phyloP scores from a whole-genome alignment of 2,113 vertebrate genomes.

The Boulengeromyrus knoepffleri region DNA sequence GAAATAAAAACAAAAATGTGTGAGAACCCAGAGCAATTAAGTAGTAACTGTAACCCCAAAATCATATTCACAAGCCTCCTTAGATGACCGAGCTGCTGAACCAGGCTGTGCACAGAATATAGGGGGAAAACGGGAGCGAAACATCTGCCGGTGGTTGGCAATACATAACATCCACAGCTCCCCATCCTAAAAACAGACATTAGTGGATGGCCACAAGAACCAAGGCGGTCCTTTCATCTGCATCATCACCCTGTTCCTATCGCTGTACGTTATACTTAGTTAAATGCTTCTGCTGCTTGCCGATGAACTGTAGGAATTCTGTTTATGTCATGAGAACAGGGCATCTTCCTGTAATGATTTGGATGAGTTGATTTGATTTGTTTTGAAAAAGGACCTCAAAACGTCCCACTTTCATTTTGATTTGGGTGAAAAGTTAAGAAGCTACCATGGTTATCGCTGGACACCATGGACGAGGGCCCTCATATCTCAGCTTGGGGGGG shows the following conservation, averaged over 20 bases:
- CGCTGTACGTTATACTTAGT: neutral
- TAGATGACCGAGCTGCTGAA: neutral
- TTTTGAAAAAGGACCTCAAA: neutral
- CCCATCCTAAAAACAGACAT: neutral
- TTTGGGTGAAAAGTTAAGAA: neutral
- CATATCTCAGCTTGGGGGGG: neutral
- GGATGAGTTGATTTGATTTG: neutral
- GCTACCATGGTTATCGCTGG: neutral
- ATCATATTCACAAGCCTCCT: neutral
- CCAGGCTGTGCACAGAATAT: neutral
- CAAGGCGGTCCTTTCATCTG: neutral
- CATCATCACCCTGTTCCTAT: neutral
- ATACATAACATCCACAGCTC: neutral
- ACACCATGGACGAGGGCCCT: neutral
- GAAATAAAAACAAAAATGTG: constrained; percentile 18
- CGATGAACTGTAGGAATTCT: neutral
- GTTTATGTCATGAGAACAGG: neutral
- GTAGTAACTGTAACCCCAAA: neutral
- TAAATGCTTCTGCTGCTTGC: neutral
- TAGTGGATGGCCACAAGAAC: neutral
- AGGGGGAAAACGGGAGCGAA: neutral
- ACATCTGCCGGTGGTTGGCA: neutral
- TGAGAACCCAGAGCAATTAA: neutral
- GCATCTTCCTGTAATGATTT: neutral
- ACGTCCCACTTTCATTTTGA: neutral